A percentile compares a stretch with the other conserved stretches of the same genome.
phyloP scores from a whole-genome alignment of 2,113 vertebrate species.

The Toxotes chatareus region DNA sequence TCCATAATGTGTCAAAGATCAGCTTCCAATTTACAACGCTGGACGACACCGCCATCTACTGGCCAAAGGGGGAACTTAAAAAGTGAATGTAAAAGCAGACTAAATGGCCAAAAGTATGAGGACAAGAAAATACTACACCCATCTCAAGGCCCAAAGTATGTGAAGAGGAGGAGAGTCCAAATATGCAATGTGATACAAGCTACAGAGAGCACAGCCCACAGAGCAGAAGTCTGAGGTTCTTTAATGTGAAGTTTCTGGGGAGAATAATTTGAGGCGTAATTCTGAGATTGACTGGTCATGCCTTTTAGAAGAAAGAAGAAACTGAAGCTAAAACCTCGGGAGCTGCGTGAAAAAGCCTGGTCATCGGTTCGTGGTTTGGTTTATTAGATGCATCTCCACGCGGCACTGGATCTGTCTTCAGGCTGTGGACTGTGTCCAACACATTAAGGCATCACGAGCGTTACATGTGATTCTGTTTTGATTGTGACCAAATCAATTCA shows the following conservation, averaged over 20 bases:
- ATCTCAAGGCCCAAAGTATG: too few relatives aligned
- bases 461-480: not conserved
- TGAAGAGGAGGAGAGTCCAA: too few relatives aligned
- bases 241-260: too few relatives aligned
- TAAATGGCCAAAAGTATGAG: not conserved
- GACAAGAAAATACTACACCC: not conserved
- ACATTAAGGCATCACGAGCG: not conserved
- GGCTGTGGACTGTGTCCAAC: not conserved
- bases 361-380: not conserved
- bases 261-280: too few relatives aligned
- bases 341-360: not conserved
- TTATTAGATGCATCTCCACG: not conserved
- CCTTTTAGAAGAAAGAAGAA: not conserved
- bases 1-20: not conserved
- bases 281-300: not conserved
- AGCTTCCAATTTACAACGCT: not conserved
- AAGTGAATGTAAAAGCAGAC: not conserved
- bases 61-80: not conserved
- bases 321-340: not conserved
- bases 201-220: too few relatives aligned
- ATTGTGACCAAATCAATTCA: not conserved
- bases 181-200: too few relatives aligned
- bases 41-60: constrained; percentile 63
- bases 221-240: too few relatives aligned
- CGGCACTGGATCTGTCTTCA: not conserved